Percentiles rank a stretch among this genome's conserved stretches.
Evolutionary conservation across 2,797 vertebrate species (phyloP).

Genomic region (Falco biarmicus): DNA sequence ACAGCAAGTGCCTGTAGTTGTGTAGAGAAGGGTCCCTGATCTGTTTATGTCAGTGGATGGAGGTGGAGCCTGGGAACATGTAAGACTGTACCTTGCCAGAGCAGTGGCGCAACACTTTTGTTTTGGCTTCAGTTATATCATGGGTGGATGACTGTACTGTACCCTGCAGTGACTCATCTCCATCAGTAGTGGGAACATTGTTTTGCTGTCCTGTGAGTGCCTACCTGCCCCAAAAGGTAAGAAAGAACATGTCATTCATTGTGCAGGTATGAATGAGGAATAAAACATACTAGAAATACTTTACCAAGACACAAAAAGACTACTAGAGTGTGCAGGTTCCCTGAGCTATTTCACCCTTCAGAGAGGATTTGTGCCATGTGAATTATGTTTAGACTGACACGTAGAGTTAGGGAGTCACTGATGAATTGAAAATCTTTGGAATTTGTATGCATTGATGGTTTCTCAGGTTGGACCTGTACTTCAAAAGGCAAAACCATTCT

Average conservation of each 20-base stretch:
- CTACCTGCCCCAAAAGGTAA: not conserved
- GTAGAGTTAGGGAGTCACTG: fast-evolving
- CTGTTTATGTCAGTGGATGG: not conserved
- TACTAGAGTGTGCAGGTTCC: not conserved
- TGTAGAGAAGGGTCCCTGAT: not conserved
- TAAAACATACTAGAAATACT: not conserved
- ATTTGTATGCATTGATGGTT: not conserved
- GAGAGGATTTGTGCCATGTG: not conserved
- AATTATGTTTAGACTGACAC: not conserved
- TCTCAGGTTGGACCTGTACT: not conserved
- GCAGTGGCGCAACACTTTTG: not conserved
- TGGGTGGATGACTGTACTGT: not conserved
- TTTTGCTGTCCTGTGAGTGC: not conserved
- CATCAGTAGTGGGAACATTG: fast-evolving
- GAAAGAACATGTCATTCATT: not conserved
- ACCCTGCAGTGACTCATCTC: not conserved
- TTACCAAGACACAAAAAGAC: fast-evolving
- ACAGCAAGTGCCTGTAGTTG: not conserved
- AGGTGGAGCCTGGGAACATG: not conserved
- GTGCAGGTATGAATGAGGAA: not conserved
- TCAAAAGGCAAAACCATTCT: not conserved
- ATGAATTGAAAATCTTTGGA: not conserved
- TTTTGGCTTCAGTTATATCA: not conserved
- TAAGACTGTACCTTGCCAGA: not conserved
- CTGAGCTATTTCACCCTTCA: not conserved